Percentiles rank a stretch among this genome's conserved stretches.
These are phyloP conservation scores for Volucella inflata DNA, from an alignment of 2,888 invertebrate species.

Conservation along the genomic window DNA sequence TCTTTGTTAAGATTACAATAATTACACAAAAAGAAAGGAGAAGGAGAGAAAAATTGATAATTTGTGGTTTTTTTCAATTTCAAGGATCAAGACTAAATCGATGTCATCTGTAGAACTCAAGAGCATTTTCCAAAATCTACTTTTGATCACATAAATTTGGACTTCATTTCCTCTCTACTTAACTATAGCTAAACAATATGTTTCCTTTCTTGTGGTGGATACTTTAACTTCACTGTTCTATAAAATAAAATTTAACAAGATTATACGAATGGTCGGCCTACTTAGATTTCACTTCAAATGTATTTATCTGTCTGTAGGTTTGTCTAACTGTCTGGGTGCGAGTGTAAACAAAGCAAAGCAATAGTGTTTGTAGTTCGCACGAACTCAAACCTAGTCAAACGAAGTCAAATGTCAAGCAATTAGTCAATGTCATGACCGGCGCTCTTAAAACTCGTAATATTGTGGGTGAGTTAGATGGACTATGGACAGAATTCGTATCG, in stretches of 20 bases:
- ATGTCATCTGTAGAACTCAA: too few species aligned
- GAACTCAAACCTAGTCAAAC: constrained; percentile 8
- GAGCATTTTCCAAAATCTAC: too few species aligned
- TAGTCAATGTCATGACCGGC: constrained; percentile 53
- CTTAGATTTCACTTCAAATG: constrained; percentile 12
- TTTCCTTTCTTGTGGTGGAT: too few species aligned
- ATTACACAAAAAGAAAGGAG: too few species aligned
- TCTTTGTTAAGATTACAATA: too few species aligned
- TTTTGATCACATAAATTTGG: too few species aligned
- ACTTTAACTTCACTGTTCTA: too few species aligned
- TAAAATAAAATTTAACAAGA: too few species aligned
- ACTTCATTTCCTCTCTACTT: too few species aligned
- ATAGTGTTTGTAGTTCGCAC: constrained; percentile 26
- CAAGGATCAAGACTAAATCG: too few species aligned
- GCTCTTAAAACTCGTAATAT: not conserved
- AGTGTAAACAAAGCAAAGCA: constrained; percentile 27
- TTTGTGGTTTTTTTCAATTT: too few species aligned
- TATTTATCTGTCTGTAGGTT: constrained; percentile 6
- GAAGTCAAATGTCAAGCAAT: constrained; percentile 52
- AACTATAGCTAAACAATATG: not conserved
- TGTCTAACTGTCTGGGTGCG: not conserved
- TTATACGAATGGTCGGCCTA: not conserved
- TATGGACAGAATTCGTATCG: not conserved
- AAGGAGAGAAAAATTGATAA: too few species aligned
- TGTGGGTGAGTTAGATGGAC: constrained; percentile 3